Evolutionary conservation across 53 echinoderm and acorn worm species (phyloP).

Genomic region (Zoroaster sp.): DNA sequence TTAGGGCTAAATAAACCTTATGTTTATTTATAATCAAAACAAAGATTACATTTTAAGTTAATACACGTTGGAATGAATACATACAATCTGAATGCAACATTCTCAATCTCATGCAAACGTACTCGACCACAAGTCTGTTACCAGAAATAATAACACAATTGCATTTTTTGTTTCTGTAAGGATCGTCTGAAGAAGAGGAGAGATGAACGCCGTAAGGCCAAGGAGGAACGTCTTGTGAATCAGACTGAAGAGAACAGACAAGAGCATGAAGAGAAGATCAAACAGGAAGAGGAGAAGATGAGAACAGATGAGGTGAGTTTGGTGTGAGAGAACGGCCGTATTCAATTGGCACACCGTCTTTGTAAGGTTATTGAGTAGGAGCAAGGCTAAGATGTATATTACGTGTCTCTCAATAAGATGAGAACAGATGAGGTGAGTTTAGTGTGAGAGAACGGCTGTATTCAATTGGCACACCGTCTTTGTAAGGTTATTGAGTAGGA

Average conservation of each 20-base stretch:
- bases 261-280: conserved; percentile 76
- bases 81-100: too few species aligned
- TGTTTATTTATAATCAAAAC: too few species aligned
- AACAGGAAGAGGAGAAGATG: conserved; percentile 78
- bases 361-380: too few species aligned
- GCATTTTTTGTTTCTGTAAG: conserved; percentile 30
- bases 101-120: too few species aligned
- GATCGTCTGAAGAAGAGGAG: conserved; percentile 83
- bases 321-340: neutral
- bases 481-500: too few species aligned
- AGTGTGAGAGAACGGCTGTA: neutral
- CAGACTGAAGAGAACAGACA: conserved; percentile 79
- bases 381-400: too few species aligned
- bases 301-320: conserved; percentile 79
- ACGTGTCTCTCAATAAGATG: too few species aligned
- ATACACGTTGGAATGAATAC: too few species aligned
- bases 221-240: conserved; percentile 70
- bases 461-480: neutral
- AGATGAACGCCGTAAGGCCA: conserved; percentile 81
- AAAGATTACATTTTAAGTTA: too few species aligned
- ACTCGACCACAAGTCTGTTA: too few species aligned
- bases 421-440: conserved; percentile 79
- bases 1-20: too few species aligned
- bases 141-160: too few species aligned
- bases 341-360: neutral